Conservation (phyloP, 2,113 vertebrate genomes). For the Riparia riparia region DNA sequence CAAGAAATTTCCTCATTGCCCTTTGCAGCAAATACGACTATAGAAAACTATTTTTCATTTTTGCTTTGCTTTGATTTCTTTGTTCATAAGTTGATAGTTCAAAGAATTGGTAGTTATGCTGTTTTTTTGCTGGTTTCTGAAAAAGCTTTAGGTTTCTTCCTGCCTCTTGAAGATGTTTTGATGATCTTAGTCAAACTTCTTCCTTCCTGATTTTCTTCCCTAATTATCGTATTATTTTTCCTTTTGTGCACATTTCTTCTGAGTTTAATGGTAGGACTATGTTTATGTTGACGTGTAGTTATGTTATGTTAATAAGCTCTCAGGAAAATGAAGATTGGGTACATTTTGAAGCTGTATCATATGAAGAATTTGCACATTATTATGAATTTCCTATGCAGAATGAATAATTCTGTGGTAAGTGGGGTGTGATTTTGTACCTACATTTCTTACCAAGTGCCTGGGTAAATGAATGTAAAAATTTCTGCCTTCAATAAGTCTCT, state of each 20-base stretch:
- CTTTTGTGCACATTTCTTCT: background rate
- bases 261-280: background rate
- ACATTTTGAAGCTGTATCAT: background rate
- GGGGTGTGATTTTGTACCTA: background rate
- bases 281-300: background rate
- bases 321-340: background rate
- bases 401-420: background rate
- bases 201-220: background rate
- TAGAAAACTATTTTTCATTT: background rate
- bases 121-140: background rate
- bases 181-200: background rate
- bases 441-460: background rate
- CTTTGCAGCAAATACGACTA: background rate
- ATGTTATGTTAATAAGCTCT: background rate
- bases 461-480: background rate
- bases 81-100: background rate
- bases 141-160: background rate
- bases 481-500: background rate
- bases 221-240: background rate
- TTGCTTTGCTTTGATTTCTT: background rate
- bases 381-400: background rate
- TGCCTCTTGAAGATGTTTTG: background rate
- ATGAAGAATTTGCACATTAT: background rate
- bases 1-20: slow-evolving; percentile 8
- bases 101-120: background rate